These are phyloP conservation scores for Melanogrammus aeglefinus DNA, from an alignment of 2,797 vertebrate species.

Conservation along the genomic window DNA sequence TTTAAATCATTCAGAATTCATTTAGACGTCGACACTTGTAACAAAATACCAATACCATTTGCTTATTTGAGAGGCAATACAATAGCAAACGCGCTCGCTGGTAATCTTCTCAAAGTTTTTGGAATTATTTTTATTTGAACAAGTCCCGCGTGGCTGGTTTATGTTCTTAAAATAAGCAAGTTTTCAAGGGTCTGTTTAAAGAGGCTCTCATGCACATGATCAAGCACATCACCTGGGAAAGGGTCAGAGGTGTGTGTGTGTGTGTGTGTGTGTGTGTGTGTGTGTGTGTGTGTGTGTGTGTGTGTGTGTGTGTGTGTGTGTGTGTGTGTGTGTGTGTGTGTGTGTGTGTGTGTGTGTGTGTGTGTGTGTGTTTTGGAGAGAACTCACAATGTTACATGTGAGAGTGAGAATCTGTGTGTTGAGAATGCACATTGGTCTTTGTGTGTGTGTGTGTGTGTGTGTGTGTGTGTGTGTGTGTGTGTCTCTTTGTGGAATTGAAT, in stretches of 20 bases:
- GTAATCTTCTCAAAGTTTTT: too few species aligned
- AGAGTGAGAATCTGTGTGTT: neutral
- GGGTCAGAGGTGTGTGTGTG: slow-evolving; percentile 1
- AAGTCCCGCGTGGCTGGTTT: neutral
- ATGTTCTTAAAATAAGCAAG: neutral
- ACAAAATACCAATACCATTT: neutral
- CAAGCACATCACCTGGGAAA: too few species aligned
- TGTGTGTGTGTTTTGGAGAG: neutral
- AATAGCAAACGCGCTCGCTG: neutral
- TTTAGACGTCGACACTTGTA: neutral
- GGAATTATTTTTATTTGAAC: too few species aligned
- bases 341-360: neutral
- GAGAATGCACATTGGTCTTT: neutral
- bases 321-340: slow-evolving; percentile 1
- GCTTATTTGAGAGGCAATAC: neutral
- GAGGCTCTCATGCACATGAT: neutral
- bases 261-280: slow-evolving; percentile 8
- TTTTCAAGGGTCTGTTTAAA: neutral
- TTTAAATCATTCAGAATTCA: neutral
- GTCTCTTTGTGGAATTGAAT: slow-evolving; percentile 33
- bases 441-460: neutral
- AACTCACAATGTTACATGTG: neutral
- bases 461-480: neutral
- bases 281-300: neutral
- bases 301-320: neutral